Conservation (phyloP, 1,140 invertebrate species). For the Sycobia sp. region DNA sequence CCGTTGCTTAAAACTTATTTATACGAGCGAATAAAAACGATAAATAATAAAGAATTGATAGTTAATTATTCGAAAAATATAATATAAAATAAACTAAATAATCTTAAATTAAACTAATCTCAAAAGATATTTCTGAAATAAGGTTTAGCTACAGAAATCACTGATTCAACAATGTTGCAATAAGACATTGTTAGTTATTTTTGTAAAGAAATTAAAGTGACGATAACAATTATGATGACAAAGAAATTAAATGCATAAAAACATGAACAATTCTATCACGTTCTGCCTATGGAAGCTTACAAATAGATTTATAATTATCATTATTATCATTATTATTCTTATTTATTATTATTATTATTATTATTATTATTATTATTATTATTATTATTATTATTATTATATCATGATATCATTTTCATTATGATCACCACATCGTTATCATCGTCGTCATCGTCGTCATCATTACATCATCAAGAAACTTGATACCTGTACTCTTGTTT, state of each 20-base stretch:
- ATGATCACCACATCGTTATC: constrained; percentile 37
- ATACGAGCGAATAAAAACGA: neutral
- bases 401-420: constrained; percentile 36
- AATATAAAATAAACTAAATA: neutral
- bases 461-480: constrained; percentile 40
- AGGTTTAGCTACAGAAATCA: constrained; percentile 50
- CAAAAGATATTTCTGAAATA: constrained; percentile 43
- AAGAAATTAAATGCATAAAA: constrained; percentile 39
- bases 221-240: constrained; percentile 14
- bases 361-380: constrained; percentile 46
- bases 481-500: constrained; percentile 55
- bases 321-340: constrained; percentile 44
- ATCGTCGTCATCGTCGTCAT: constrained; percentile 41
- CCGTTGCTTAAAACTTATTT: constrained; percentile 40
- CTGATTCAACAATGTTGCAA: constrained; percentile 51
- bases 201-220: constrained; percentile 42
- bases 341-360: constrained; percentile 37
- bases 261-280: constrained; percentile 53
- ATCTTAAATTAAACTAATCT: constrained; percentile 42
- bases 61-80: neutral
- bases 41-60: constrained; percentile 3
- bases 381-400: constrained; percentile 42
- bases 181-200: constrained; percentile 58
- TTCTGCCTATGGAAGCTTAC: constrained; percentile 54
- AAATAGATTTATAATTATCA: constrained; percentile 57